These are phyloP conservation scores for Phenganax stokvisi DNA, from an alignment of 92 coral and sea anemone species.

Conservation along the genomic window DNA sequence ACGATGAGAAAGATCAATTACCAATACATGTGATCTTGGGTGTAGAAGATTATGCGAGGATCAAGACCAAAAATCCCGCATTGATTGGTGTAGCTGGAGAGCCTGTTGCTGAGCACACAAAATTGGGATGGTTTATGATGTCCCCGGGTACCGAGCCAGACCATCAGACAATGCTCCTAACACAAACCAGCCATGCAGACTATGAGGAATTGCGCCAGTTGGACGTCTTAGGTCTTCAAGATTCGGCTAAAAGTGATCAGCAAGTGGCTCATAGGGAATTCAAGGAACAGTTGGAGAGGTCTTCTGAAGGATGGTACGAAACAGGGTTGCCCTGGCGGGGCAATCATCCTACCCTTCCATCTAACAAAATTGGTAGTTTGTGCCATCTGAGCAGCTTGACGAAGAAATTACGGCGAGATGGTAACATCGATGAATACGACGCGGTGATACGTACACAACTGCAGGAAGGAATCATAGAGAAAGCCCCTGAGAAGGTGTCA, in stretches of 20 bases:
- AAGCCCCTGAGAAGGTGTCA: neutral
- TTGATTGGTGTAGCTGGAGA: constrained; percentile 26
- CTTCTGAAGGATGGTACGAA: constrained; percentile 37
- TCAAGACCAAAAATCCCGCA: constrained; percentile 24
- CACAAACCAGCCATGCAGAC: constrained; percentile 20
- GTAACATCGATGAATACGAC: neutral
- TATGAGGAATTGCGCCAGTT: constrained; percentile 33
- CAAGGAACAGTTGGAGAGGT: constrained; percentile 32
- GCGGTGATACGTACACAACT: constrained; percentile 1
- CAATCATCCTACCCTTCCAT: constrained; percentile 24
- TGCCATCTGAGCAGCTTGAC: constrained; percentile 2
- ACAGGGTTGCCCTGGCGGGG: constrained; percentile 40
- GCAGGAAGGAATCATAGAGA: neutral
- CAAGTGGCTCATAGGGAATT: constrained; percentile 21
- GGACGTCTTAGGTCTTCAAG: constrained; percentile 36
- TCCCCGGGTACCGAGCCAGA: constrained; percentile 25
- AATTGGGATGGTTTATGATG: constrained; percentile 41
- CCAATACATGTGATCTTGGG: constrained; percentile 35
- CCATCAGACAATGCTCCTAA: constrained; percentile 10
- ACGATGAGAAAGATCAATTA: constrained; percentile 18
- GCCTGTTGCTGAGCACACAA: constrained; percentile 37
- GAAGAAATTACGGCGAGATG: neutral
- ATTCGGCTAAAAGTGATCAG: constrained; percentile 23
- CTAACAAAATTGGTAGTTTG: constrained; percentile 21
- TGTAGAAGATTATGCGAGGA: constrained; percentile 33